Percentiles rank a stretch among this genome's conserved stretches.
Evolutionary conservation across 2,113 vertebrate genomes (phyloP).

Genomic region (Dascyllus trimaculatus): DNA sequence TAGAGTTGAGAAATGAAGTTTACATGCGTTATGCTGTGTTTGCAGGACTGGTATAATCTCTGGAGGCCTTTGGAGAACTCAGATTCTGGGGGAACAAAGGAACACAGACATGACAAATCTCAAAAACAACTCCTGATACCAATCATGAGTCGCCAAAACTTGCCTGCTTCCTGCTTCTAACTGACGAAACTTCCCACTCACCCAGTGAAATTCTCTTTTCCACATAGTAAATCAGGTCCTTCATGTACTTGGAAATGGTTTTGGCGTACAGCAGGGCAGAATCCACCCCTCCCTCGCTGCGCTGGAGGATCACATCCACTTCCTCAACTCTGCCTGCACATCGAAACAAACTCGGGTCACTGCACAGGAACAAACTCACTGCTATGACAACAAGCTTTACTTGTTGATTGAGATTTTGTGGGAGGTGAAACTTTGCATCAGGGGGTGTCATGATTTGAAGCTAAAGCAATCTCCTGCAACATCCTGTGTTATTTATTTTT

Average conservation of each 20-base stretch:
- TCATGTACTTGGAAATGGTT: conserved; percentile 95
- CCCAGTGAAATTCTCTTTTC: conserved; percentile 91
- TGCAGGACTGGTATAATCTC: conserved; percentile 91
- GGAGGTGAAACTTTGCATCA: not conserved
- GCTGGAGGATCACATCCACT: conserved; percentile 93
- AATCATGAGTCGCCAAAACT: no score
- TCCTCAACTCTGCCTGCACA: conserved; percentile 82
- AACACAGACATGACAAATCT: not conserved
- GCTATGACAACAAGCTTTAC: not conserved
- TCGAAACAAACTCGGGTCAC: conserved; percentile 40
- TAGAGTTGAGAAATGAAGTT: not conserved
- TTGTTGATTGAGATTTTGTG: not conserved
- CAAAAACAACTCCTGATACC: not conserved
- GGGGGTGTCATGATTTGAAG: no score
- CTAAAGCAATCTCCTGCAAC: no score
- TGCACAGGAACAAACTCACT: not conserved
- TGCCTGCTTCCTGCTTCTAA: no score
- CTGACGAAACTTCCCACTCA: conserved; percentile 64
- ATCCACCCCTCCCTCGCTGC: conserved; percentile 92
- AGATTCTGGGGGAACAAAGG: conserved; percentile 83
- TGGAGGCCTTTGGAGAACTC: conserved; percentile 95
- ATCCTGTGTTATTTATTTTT: no score
- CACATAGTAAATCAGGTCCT: conserved; percentile 92
- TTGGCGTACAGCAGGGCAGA: conserved; percentile 92
- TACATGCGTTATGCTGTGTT: conserved; percentile 90